A percentile compares a stretch with the other conserved stretches of the same genome.
These are phyloP conservation scores for Drosophila dives DNA, from an alignment of 2,888 invertebrate genomes.

Conservation along the genomic window DNA sequence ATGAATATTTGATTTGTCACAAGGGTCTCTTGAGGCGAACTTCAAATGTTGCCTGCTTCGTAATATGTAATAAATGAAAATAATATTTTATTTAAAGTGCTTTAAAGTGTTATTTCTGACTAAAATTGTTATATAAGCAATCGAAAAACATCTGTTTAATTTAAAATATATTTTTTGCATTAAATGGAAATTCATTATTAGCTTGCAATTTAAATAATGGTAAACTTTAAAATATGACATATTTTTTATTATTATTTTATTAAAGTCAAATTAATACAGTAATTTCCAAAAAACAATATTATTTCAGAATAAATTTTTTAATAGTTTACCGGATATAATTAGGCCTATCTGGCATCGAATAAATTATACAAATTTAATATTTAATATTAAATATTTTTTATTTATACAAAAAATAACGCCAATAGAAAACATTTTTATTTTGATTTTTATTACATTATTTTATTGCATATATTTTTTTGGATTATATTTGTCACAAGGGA, in stretches of 20 bases:
- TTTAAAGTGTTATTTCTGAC: background rate
- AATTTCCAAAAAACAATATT: background rate
- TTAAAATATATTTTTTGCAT: too few relatives aligned
- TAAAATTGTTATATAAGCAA: background rate
- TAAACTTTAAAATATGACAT: too few relatives aligned
- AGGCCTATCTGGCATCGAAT: too few relatives aligned
- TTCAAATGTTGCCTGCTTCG: constrained; percentile 15
- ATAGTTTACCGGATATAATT: background rate
- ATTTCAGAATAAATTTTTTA: background rate
- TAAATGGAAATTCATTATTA: too few relatives aligned
- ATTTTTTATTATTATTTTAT: background rate
- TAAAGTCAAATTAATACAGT: background rate
- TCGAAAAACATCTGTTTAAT: background rate
- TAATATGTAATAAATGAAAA: constrained; percentile 20
- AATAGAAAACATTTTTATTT: background rate
- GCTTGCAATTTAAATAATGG: too few relatives aligned
- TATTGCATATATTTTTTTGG: accelerated
- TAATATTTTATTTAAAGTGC: background rate
- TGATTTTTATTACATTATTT: background rate
- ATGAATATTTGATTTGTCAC: constrained; percentile 61
- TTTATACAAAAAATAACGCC: background rate
- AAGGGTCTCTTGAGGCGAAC: background rate
- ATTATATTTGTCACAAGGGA: background rate
- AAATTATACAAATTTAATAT: too few relatives aligned
- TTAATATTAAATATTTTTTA: background rate